Evolutionary conservation across 2,888 invertebrate genomes (phyloP), one percentile per base, ranked within the genome.

Genomic region (Pimpla rufipes): DNA sequence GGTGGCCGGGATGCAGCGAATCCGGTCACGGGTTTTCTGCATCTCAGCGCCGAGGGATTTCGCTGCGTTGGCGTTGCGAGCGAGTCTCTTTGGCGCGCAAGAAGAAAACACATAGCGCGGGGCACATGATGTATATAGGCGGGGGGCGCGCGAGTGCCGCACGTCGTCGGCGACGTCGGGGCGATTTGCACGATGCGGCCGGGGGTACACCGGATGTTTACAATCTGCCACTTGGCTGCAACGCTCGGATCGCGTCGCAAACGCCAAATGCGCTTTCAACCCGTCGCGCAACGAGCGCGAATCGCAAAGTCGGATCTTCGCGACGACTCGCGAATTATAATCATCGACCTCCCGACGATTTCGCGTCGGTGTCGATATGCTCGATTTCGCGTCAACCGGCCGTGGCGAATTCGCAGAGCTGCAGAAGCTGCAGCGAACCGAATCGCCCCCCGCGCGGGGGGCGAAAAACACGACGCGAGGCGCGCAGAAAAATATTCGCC

Each of bases 221-320:
- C 89, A 90, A 90, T 91, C 90, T 90, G 90, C 90, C 90, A 90
- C 89, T 91, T 90, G 90, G 89, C 88, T 88, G 87, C 86, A 87
- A 85, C 83, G 85, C 83, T 37, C 35, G 59, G 62, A 73, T 35
- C 87, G 88, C 78, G 40, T 77, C 68, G 75, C 79, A 66, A 37
- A 23, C 47, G 50, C 74, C 47, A 50, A 57, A 71, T 21, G 16
- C 57, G 77, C 18, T 75, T 75, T 23, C 2, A 80, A 75, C n/a
- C n/a, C n/a, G n/a, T n/a, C n/a, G n/a, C 29, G 29, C 29, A 5
- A 29, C 29, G 29, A 29, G 29, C 5, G 3, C 29, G 29, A 2
- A 29, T 29, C 29, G 29, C 29, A 29, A 29, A 29, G 29, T 29
- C 5, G 64, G 37, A 10, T 62, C 10, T 16, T 16, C 10, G 13